These are phyloP conservation scores for Misgurnus anguillicaudatus DNA, from an alignment of 2,113 vertebrate genomes.

Conservation along the genomic window DNA sequence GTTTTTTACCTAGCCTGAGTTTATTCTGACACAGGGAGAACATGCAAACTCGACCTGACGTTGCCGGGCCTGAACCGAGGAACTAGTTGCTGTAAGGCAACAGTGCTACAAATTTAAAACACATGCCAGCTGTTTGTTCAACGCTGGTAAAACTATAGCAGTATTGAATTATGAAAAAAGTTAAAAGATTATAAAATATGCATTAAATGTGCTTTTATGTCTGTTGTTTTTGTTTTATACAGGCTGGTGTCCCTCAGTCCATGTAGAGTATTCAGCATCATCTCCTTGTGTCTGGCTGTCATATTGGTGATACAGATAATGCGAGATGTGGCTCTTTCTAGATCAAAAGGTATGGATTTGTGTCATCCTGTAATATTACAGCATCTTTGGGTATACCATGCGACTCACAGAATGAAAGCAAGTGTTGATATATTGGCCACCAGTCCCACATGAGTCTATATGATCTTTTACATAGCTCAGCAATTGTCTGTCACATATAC, in stretches of 20 bases:
- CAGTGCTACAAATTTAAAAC: no score
- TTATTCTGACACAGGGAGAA: no score
- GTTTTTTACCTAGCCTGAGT: no score
- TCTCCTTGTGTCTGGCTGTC: conserved; percentile 76
- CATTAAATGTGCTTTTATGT: no score
- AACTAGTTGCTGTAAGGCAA: no score
- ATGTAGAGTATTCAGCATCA: conserved; percentile 81
- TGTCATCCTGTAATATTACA: not conserved
- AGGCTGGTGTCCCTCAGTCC: conserved; percentile 86
- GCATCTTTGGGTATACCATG: not conserved
- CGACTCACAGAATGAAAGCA: not conserved
- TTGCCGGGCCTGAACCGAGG: no score
- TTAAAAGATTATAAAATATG: no score
- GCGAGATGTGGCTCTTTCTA: conserved; percentile 77
- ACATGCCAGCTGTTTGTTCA: no score
- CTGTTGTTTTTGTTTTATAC: conserved; percentile 38
- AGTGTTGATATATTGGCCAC: not conserved
- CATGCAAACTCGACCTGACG: no score
- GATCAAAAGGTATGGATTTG: conserved; percentile 76
- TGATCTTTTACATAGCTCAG: not conserved
- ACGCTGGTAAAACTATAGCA: no score
- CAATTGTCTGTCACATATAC: not conserved
- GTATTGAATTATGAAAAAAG: no score
- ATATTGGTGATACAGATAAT: conserved; percentile 77
- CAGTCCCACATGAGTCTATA: not conserved